Evolutionary conservation across 2,888 invertebrate species (phyloP), one percentile per base, ranked within the genome.

Genomic region (Hybos culiciformis): DNA sequence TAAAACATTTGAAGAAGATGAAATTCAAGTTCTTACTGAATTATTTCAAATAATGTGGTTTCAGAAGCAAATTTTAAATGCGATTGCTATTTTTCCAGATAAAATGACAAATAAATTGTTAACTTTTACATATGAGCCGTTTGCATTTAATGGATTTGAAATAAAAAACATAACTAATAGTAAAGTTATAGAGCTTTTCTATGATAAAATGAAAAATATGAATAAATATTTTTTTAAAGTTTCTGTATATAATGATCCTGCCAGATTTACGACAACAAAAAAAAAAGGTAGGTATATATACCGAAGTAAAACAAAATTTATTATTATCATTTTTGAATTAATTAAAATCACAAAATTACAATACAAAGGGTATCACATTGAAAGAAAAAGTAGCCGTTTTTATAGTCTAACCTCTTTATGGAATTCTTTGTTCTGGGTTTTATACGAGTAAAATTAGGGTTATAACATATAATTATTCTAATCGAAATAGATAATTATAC

Each of bases 201-300:
- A 53, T 29, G 57, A 59, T 31, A 62, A 63, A 39, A 34, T 63
- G 19, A 46, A 18, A 3, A 52, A 62, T 42, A 43, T 61, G 3
- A 50, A 46, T 26, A 57, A 54, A 2, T 54, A 47, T 33, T 48
- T 54, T 7, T 15, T 62, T 4, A 51, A 54, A 1, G 54, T 54
- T 4, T 56, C 59, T 2, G 59, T 61, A 54, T 62, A 63, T 23
- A 38, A 40, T 4, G 53, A 60, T 14, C 53, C 59, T 2, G 61
- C 62, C 0, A 8, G 54, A 3, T 57, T 60, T 0, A 19, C 47
- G 7, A 6, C 41, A 1, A 46, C n/a, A n/a, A n/a, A n/a, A n/a
- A n/a, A n/a, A n/a, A n/a, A n/a, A n/a, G n/a, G n/a, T n/a, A n/a
- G n/a, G n/a, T n/a, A n/a, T n/a, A n/a, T n/a, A n/a, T n/a, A n/a